These are phyloP conservation scores for Menura novaehollandiae DNA, from an alignment of 2,113 vertebrate genomes.

Conservation along the genomic window DNA sequence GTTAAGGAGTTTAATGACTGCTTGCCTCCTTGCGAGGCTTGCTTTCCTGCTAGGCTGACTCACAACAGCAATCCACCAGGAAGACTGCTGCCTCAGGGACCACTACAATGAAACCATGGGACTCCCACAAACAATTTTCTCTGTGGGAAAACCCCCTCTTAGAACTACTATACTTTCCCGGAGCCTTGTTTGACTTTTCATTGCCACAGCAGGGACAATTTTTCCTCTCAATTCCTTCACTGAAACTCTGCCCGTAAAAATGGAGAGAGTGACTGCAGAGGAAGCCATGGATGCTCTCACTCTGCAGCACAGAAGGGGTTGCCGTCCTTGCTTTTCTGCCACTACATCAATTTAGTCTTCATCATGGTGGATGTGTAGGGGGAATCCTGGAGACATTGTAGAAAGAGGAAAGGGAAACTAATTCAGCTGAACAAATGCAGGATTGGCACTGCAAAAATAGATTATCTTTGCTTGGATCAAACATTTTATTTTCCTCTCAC, in stretches of 20 bases:
- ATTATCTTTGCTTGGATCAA: neutral
- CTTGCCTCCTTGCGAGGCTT: conserved; percentile 55
- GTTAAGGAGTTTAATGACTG: conserved; percentile 38
- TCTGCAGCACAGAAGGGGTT: conserved; percentile 5
- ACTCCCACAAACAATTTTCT: conserved; percentile 70
- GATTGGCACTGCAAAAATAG: neutral
- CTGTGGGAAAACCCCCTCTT: conserved; percentile 62
- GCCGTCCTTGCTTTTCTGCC: neutral
- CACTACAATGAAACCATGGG: conserved; percentile 56
- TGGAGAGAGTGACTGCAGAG: neutral
- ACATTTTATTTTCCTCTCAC: neutral
- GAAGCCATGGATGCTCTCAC: conserved; percentile 41
- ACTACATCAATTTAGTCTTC: neutral
- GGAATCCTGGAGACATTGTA: neutral
- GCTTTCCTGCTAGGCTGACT: conserved; percentile 55
- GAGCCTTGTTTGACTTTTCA: conserved; percentile 57
- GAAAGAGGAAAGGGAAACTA: neutral
- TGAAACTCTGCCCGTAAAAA: neutral
- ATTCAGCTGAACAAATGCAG: neutral
- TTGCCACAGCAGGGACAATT: conserved; percentile 53
- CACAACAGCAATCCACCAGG: conserved; percentile 50
- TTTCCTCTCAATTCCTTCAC: neutral
- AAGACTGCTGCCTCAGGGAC: conserved; percentile 45
- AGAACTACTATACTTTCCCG: conserved; percentile 35
- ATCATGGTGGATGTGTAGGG: neutral